Evolutionary conservation across 2,797 vertebrate genomes (phyloP), one percentile per base, ranked within the genome.

Genomic region (Acrossocheilus wenchowensis): DNA sequence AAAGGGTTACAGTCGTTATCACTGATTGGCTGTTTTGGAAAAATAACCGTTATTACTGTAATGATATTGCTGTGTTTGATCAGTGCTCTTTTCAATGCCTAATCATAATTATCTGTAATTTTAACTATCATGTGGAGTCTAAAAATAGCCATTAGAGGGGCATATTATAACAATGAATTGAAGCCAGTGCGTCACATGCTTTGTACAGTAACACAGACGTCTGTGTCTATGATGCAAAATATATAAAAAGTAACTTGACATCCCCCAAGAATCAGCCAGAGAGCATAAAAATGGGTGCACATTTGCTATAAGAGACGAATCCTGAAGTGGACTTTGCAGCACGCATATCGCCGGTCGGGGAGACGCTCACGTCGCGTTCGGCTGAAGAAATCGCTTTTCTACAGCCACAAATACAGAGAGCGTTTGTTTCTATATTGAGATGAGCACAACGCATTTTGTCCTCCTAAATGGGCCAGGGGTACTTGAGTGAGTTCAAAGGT

Each of bases 401-500:
- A 52, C 81, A 79, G 73, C 66, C 69, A n/a, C 84, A 89, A 89
- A 88, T 78, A 85, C 80, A 87, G 85, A 87, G 85, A 89, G 88
- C 87, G 39, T 90, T 90, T 92, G 91, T 90, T 93, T 93, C 94
- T 92, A 94, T 93, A 93, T 87, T 9, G 92, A 94, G 92, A 94
- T 92, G 92, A 93, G 91, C 83, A 87, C 91, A 74, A 90, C 88
- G 90, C 94, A 94, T 94, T 94, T 94, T 93, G 94, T 94, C 94
- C 93, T 89, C 91, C 91, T 94, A 94, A 94, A 95, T 93, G 92
- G 93, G 87, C 93, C 94, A 94, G 72, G 75, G 83, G 85, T 88
- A 89, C 95, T 96, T 95, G 92, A 96, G 91, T 68, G 57, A 94
- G 95, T 94, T 95, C 94, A 94, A 90, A 91, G 95, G 94, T 95